Conservation (phyloP, 2,797 vertebrate genomes). For the Onychomys leucogaster region DNA sequence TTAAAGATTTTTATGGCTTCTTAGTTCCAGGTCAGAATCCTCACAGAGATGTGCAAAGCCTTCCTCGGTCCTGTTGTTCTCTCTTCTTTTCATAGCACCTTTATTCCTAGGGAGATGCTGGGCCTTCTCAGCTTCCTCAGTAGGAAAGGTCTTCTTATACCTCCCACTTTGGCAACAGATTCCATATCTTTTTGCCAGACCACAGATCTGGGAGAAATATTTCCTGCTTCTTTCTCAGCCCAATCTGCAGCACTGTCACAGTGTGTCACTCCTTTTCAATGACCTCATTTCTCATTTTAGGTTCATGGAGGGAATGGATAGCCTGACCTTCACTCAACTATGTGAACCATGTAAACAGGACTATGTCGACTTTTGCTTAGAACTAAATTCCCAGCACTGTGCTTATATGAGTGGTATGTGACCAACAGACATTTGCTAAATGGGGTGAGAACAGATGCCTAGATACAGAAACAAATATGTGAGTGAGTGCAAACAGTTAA, state of each 20-base stretch:
- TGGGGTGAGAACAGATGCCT: not conserved
- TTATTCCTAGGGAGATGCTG: not conserved
- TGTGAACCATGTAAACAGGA: not conserved
- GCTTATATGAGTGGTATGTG: not conserved
- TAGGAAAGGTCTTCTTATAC: not conserved
- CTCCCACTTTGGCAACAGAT: not conserved
- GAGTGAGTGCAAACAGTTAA: not conserved
- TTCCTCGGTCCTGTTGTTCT: not conserved
- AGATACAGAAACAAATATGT: not conserved
- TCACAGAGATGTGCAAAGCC: not conserved
- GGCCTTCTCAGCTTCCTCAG: not conserved
- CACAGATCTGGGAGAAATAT: not conserved
- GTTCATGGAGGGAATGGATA: not conserved
- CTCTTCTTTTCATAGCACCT: not conserved
- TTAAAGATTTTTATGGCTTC: not conserved
- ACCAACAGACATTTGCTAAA: conserved; percentile 2
- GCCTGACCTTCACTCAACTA: not conserved
- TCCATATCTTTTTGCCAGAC: not conserved
- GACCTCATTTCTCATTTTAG: not conserved
- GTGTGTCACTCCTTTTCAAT: not conserved
- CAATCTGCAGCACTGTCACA: not conserved
- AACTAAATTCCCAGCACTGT: not conserved
- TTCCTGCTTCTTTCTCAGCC: not conserved
- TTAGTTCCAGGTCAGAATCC: not conserved
- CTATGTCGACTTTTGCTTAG: not conserved